Percentiles rank a stretch among this genome's conserved stretches.
Evolutionary conservation across 2,797 vertebrate genomes (phyloP).

Genomic region (Coilia nasus): DNA sequence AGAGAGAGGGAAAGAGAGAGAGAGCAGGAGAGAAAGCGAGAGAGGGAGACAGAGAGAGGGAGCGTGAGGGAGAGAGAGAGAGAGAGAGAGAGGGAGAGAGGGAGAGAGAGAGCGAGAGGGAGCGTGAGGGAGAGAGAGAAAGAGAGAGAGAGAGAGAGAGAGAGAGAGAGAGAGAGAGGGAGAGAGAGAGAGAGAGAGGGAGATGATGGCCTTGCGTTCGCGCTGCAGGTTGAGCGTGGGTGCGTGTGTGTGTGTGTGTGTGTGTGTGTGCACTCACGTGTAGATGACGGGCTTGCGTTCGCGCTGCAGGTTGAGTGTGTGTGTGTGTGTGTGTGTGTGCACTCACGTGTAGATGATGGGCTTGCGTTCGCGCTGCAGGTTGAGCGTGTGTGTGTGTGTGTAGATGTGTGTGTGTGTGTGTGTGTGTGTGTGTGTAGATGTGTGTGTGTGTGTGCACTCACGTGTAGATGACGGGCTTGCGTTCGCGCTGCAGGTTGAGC

Average conservation of each 20-base stretch:
- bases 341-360: background rate
- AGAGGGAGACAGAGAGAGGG: no score
- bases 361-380: background rate
- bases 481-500: conserved; percentile 19
- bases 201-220: background rate
- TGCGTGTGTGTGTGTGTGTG: background rate
- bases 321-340: conserved; percentile 1
- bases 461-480: background rate
- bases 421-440: background rate
- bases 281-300: background rate
- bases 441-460: background rate
- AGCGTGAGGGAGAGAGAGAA: no score
- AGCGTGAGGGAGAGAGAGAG: no score
- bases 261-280: background rate
- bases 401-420: conserved; percentile 8
- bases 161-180: no score
- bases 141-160: no score
- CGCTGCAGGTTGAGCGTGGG: background rate
- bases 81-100: no score
- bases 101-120: no score
- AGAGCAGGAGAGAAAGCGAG: no score
- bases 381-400: background rate
- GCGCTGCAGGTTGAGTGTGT: conserved; percentile 2
- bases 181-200: no score
- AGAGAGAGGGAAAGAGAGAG: no score